A percentile compares a stretch with the other conserved stretches of the same genome.
These are phyloP conservation scores for Cettia cetti DNA, from an alignment of 2,113 vertebrate genomes.

Conservation along the genomic window DNA sequence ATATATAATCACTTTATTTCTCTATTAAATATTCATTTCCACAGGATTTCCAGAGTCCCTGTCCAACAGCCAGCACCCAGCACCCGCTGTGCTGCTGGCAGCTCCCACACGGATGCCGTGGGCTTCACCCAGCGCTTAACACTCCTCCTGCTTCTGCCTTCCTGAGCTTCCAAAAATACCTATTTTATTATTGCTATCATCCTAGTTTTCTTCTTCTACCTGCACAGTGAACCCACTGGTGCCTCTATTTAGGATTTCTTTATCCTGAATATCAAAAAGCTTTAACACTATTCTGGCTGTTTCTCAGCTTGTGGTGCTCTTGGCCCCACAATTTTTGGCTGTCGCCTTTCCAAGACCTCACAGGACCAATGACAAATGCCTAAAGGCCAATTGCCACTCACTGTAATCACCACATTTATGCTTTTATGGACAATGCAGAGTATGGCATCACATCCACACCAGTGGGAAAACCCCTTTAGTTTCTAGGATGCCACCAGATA, in stretches of 20 bases:
- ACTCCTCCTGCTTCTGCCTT: background rate
- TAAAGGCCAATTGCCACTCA: background rate
- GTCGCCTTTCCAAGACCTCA: background rate
- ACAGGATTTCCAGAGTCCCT: background rate
- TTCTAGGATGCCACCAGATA: background rate
- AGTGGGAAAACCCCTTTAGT: background rate
- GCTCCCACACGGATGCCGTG: accelerated
- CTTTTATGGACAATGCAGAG: background rate
- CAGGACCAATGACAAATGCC: background rate
- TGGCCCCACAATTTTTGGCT: background rate
- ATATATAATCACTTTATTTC: background rate
- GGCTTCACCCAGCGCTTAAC: background rate
- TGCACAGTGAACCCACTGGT: background rate
- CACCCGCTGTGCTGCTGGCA: accelerated
- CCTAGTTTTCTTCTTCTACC: background rate
- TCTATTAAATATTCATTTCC: slow-evolving; percentile 41
- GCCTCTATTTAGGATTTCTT: background rate
- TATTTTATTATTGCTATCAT: background rate
- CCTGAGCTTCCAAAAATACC: background rate
- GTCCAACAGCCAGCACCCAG: background rate
- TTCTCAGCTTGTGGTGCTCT: background rate
- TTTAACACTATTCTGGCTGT: background rate
- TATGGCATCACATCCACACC: background rate
- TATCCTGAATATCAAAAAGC: background rate
- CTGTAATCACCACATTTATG: background rate